phyloP scores from a whole-genome alignment of 2,888 invertebrate species.

The Epinotia nisella region DNA sequence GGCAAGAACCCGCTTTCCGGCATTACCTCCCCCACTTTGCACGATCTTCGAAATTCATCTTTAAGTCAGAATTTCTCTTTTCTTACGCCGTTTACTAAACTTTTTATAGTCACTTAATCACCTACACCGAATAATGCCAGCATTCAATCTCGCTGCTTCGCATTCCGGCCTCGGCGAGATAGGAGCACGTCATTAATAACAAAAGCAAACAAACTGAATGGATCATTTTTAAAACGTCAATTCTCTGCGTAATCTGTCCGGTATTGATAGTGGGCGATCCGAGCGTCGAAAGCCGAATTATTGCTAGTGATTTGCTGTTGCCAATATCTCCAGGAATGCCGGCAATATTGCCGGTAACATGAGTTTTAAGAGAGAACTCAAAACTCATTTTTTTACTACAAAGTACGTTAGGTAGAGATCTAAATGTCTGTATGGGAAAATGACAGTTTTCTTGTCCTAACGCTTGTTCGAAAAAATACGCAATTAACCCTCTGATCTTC shows the following conservation, averaged over 20 bases:
- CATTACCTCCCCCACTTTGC: too few species aligned
- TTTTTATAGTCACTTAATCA: conserved; percentile 33
- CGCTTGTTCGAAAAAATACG: too few species aligned
- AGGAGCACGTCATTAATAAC: conserved; percentile 65
- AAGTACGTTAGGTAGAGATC: too few species aligned
- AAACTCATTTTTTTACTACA: too few species aligned
- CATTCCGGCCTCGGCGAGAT: conserved; percentile 61
- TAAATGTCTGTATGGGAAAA: too few species aligned
- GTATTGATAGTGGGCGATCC: conserved; percentile 48
- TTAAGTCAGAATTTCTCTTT: neutral
- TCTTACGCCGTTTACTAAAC: neutral
- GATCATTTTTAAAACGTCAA: conserved; percentile 61
- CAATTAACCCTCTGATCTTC: too few species aligned
- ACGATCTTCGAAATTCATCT: neutral
- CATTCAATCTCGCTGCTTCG: conserved; percentile 52
- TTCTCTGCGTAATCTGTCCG: conserved; percentile 47
- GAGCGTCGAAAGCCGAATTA: conserved; percentile 51
- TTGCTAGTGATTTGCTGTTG: conserved; percentile 45
- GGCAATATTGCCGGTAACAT: neutral
- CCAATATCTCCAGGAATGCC: neutral
- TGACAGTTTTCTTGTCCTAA: too few species aligned
- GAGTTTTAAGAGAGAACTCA: neutral
- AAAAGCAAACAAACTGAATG: conserved; percentile 61
- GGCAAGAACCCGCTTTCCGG: too few species aligned
- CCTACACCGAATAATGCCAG: conserved; percentile 29